Evolutionary conservation across 2,888 invertebrate species (phyloP).

Genomic region (Ennomos erosarius): DNA sequence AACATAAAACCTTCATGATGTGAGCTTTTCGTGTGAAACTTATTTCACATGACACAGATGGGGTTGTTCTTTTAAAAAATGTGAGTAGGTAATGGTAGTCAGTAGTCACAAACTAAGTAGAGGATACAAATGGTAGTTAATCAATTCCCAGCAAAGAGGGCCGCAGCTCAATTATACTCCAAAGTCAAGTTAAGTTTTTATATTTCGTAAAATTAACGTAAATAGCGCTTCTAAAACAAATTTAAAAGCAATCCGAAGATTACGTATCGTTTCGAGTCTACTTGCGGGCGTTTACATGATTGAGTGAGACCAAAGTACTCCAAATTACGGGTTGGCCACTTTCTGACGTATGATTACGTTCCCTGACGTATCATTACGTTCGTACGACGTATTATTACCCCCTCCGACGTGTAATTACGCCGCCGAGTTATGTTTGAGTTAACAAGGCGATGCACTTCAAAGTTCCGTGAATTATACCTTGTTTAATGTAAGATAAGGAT

Average conservation of each 20-base stretch:
- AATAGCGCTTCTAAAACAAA: constrained; percentile 24
- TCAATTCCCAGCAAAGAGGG: too few relatives aligned
- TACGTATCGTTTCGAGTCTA: constrained; percentile 21
- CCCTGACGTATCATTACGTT: constrained; percentile 36
- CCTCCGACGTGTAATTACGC: constrained; percentile 34
- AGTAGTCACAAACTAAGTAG: too few relatives aligned
- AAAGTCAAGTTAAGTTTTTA: too few relatives aligned
- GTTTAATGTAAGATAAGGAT: constrained; percentile 27
- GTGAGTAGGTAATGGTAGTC: too few relatives aligned
- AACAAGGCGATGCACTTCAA: constrained; percentile 40
- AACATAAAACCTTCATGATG: too few relatives aligned
- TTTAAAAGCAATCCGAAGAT: constrained; percentile 25
- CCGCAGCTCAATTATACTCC: too few relatives aligned
- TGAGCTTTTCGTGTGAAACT: too few relatives aligned
- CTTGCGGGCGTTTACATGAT: constrained; percentile 55
- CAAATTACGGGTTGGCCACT: constrained; percentile 53
- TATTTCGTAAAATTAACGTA: constrained; percentile 14
- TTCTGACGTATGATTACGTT: constrained; percentile 31
- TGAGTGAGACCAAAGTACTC: constrained; percentile 60
- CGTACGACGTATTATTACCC: constrained; percentile 37
- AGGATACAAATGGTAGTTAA: too few relatives aligned
- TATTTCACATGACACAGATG: too few relatives aligned
- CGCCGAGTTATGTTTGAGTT: constrained; percentile 37
- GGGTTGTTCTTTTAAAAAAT: too few relatives aligned
- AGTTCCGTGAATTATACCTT: constrained; percentile 37